These are phyloP conservation scores for Uropetala carovei DNA, from an alignment of 2,888 invertebrate species.

Conservation along the genomic window DNA sequence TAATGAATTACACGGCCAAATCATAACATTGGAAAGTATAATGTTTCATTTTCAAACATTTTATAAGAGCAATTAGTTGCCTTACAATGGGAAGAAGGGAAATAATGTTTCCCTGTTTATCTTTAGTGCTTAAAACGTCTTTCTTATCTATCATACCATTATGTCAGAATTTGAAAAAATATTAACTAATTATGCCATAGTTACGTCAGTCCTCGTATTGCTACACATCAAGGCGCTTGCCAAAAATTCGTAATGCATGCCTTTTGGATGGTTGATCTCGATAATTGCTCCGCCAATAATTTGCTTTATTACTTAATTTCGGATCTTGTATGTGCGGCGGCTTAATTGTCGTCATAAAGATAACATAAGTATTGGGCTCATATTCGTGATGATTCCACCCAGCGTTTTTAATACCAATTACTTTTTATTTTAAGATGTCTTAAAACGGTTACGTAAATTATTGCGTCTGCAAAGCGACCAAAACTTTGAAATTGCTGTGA, in stretches of 20 bases:
- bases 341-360: slow-evolving; percentile 4
- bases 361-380: not conserved
- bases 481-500: not conserved
- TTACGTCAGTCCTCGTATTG: not conserved
- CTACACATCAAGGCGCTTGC: not conserved
- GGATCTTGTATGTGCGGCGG: not conserved
- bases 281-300: not conserved
- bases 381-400: not conserved
- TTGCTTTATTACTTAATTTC: slow-evolving; percentile 4
- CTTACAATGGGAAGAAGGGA: no score
- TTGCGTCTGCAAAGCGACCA: not conserved
- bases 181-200: not conserved
- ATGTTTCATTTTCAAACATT: no score
- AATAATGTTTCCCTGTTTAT: no score
- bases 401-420: not conserved
- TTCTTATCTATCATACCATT: no score
- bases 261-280: not conserved
- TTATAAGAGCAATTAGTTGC: no score
- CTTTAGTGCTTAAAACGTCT: no score
- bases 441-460: not conserved
- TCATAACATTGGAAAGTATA: no score
- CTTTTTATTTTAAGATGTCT: not conserved
- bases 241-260: not conserved
- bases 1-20: no score
- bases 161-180: no score